These are phyloP conservation scores for Zapornia atra DNA, from an alignment of 2,113 vertebrate genomes.

Conservation along the genomic window DNA sequence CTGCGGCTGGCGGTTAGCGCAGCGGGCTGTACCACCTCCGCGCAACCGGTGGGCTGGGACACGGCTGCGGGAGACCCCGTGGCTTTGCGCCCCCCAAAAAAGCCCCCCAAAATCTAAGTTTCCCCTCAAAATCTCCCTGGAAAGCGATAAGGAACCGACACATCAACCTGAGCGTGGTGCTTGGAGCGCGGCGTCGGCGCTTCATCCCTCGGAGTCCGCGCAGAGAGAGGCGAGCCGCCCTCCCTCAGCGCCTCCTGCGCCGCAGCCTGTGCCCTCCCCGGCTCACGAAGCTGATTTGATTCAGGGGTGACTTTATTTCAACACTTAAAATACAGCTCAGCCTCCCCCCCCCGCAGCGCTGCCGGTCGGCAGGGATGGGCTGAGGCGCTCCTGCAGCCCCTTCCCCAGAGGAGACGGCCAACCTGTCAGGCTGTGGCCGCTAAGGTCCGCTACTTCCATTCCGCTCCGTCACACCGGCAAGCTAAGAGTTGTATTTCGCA, in stretches of 20 bases:
- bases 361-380: background rate
- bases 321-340: accelerated
- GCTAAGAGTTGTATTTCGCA: background rate
- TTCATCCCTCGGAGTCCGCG: background rate
- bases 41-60: too few relatives aligned
- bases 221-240: background rate
- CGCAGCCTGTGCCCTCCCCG: background rate
- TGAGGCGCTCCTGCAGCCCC: background rate
- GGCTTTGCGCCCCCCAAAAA: background rate
- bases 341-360: too few relatives aligned
- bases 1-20: background rate
- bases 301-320: background rate
- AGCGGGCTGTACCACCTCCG: background rate
- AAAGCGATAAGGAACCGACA: background rate
- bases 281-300: too few relatives aligned
- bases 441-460: background rate
- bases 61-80: background rate
- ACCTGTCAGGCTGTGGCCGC: background rate
- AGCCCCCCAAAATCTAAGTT: background rate
- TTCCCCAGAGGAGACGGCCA: background rate
- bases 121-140: too few relatives aligned
- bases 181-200: background rate
- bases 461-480: background rate
- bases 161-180: too few relatives aligned
- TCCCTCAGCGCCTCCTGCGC: too few relatives aligned